A percentile compares a stretch with the other conserved stretches of the same genome.
Evolutionary conservation across 1,140 invertebrate species (phyloP).

Genomic region (Anoplophora glabripennis): DNA sequence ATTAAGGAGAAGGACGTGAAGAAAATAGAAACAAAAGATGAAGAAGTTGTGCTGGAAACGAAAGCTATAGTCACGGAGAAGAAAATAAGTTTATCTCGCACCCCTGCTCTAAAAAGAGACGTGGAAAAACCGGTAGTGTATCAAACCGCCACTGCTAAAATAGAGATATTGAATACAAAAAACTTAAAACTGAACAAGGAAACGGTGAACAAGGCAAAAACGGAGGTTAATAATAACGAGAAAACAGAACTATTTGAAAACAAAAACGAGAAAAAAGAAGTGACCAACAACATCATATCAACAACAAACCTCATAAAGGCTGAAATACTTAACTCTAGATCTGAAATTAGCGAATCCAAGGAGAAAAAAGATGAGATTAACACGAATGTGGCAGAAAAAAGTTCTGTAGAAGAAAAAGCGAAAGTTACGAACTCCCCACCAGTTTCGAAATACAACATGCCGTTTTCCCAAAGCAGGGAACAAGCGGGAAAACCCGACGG

Average conservation of each 20-base stretch:
- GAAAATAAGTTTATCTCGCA: conserved; percentile 39
- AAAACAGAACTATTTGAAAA: conserved; percentile 14
- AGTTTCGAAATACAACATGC: conserved; percentile 6
- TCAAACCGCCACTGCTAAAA: conserved; percentile 42
- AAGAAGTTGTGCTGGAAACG: conserved; percentile 19
- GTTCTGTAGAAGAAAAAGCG: conserved; percentile 4
- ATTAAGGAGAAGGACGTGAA: conserved; percentile 8
- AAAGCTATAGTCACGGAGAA: conserved; percentile 28
- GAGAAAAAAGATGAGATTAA: conserved; percentile 12
- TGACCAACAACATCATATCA: conserved; percentile 15
- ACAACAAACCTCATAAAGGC: conserved; percentile 24
- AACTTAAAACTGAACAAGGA: conserved; percentile 35
- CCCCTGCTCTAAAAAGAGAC: conserved; percentile 40
- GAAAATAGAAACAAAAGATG: conserved; percentile 18
- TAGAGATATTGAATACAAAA: conserved; percentile 40
- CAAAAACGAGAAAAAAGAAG: conserved; percentile 15
- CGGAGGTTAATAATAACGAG: conserved; percentile 24
- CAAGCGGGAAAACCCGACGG: conserved; percentile 78
- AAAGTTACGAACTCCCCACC: neutral
- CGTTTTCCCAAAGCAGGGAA: conserved; percentile 53
- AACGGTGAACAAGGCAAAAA: conserved; percentile 7
- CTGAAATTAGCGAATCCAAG: neutral
- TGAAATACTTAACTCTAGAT: conserved; percentile 17
- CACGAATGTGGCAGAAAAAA: conserved; percentile 12
- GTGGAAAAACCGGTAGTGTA: conserved; percentile 41